Base-by-base conservation (phyloP, 2,797 vertebrate genomes). In the Psittacula echo region DNA sequence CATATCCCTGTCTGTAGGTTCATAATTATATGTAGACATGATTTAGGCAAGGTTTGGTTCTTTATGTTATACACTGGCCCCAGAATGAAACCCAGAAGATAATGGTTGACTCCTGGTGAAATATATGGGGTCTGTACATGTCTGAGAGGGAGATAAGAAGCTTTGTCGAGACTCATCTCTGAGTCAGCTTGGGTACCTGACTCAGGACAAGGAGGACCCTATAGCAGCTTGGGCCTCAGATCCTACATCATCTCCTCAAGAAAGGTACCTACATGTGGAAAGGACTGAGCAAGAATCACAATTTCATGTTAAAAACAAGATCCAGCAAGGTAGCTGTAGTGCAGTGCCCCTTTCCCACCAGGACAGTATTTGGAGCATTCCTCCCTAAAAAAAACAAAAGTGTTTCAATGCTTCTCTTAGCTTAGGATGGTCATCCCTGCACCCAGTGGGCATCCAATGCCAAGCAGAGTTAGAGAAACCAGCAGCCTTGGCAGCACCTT, bases 361-460 rank as follows among this genome's bases (percentile, higher is more conserved):
- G 20, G 27, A 42, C 22, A 67, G 9, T 58, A 81, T 58, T 90
- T 73, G 62, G 39, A 80, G 2, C 24, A 41, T 58, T 48, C 7
- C 5, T 8, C 7, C 34, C 9, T 14, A 37, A 14, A 37, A 44
- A 39, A 56, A 26, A 13, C 16, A 82, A 24, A 11, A 30, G 4
- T 71, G 10, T 51, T 83, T 86, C 32, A 80, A 42, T 45, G 22
- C 11, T 70, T 90, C 30, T 32, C 11, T 70, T 80, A 23, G 20
- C 66, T 22, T 54, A 37, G 34, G 41, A 29, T 19, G 32, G 7
- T n/a, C 51, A 42, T 16, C 54, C 29, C 62, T 70, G 29, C 45
- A 39, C 0, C n/a, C n/a, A 58, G 5, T 58, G 0, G 45, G 13
- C 45, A 66, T 5, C 9, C 51, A 39, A 0, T 6, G 7, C 32